These are phyloP conservation scores for Champsocephalus esox DNA, from an alignment of 2,797 vertebrate genomes.

Conservation along the genomic window DNA sequence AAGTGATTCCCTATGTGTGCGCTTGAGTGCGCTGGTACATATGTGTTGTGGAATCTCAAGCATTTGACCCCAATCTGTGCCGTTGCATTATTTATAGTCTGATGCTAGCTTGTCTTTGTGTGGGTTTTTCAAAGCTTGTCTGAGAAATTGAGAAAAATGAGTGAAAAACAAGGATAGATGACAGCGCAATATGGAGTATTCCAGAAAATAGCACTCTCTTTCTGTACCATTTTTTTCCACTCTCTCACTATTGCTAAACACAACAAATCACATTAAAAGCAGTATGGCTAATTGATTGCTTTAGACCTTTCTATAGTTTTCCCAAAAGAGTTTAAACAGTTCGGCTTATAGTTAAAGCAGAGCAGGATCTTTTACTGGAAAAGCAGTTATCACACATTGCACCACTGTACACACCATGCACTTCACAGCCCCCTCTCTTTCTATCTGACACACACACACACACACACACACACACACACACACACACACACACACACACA, in stretches of 20 bases:
- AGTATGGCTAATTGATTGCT: slow-evolving; percentile 60
- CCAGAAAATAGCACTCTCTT: slow-evolving; percentile 12
- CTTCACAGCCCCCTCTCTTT: slow-evolving; percentile 54
- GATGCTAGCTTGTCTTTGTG: slow-evolving; percentile 67
- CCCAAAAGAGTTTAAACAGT: slow-evolving; percentile 47
- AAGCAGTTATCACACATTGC: slow-evolving; percentile 30
- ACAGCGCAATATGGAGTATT: slow-evolving; percentile 32
- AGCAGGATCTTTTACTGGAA: slow-evolving; percentile 18
- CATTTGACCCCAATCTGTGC: slow-evolving; percentile 77
- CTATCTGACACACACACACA: slow-evolving; percentile 46
- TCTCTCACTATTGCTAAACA: slow-evolving; percentile 37
- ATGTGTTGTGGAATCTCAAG: slow-evolving; percentile 70
- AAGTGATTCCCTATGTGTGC: slow-evolving; percentile 16
- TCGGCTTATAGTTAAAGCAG: slow-evolving; percentile 34
- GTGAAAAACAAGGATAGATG: slow-evolving; percentile 4
- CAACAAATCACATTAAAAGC: slow-evolving; percentile 58
- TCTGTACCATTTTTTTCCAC: not conserved
- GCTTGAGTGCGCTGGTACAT: slow-evolving; percentile 6
- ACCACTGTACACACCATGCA: slow-evolving; percentile 49
- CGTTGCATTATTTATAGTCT: slow-evolving; percentile 77
- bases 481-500: slow-evolving; percentile 8
- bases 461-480: slow-evolving; percentile 26
- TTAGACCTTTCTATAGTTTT: slow-evolving; percentile 44
- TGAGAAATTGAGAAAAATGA: slow-evolving; percentile 28
- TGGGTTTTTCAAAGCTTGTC: slow-evolving; percentile 62